These are phyloP conservation scores for Rhamphomyia laevipes DNA, from an alignment of 2,888 invertebrate genomes.

Conservation along the genomic window DNA sequence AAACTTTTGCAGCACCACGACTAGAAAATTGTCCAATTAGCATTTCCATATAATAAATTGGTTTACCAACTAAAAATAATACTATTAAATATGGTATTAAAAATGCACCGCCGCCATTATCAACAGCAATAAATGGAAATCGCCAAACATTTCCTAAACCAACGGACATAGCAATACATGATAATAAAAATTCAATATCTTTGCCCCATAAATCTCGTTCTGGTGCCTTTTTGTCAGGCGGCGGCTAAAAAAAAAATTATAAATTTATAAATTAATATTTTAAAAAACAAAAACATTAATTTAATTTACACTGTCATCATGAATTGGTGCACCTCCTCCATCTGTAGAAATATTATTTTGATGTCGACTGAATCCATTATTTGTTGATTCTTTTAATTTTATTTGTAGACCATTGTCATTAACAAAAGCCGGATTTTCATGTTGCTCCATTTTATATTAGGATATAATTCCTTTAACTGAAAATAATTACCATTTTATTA, in stretches of 20 bases:
- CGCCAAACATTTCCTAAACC: conserved; percentile 60
- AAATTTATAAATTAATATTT: neutral
- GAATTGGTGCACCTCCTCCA: neutral
- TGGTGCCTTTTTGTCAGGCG: conserved; percentile 6
- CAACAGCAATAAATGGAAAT: conserved; percentile 52
- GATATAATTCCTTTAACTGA: too few relatives aligned
- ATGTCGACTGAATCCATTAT: neutral
- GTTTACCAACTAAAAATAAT: conserved; percentile 51
- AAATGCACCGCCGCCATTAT: conserved; percentile 58
- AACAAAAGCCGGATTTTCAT: conserved; percentile 30
- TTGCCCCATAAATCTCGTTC: conserved; percentile 36
- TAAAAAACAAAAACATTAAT: neutral
- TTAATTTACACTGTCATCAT: neutral
- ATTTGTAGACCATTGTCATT: conserved; percentile 27
- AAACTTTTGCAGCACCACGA: conserved; percentile 54
- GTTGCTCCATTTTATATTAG: conserved; percentile 8
- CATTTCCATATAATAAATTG: conserved; percentile 63
- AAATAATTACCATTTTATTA: too few relatives aligned
- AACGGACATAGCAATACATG: conserved; percentile 45
- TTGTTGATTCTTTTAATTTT: conserved; percentile 6
- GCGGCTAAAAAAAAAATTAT: conserved; percentile 5
- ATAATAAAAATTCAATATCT: conserved; percentile 35
- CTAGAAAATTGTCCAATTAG: conserved; percentile 62
- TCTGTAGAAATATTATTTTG: conserved; percentile 4
- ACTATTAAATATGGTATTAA: conserved; percentile 53